Base-by-base conservation (phyloP, 2,888 invertebrate species). In the Dasysyrphus albostriatus region DNA sequence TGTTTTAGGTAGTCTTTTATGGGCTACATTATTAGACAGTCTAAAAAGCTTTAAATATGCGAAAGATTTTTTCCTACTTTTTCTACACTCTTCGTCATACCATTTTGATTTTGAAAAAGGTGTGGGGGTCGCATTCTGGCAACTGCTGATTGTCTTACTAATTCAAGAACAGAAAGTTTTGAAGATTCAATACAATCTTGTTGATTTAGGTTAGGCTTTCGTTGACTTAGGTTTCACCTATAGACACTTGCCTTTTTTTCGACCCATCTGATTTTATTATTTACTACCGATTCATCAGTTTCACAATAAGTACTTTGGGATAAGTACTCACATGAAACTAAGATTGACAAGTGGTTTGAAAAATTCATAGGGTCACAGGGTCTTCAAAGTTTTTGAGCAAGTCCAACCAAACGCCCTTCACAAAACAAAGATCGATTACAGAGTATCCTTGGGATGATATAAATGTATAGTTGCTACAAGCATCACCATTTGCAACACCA, bases 31-130 rank as follows among this genome's bases (percentile, higher is more conserved):
- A 8, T 24, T 29, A 12, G 54, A 72, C 47, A 59, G 6, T 49
- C 49, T 51, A 37, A 59, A 59, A 8, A 16, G 14, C 16, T 73
- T 70, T 37, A 44, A 16, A 5, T 34, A 47, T 14, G 16, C 29
- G 12, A 73, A 73, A 19, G 47, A 47, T 34, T 73, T 73, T 59
- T 47, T 24, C 49, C 37, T 32, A 65, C 44, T 14, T 44, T 37
- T n/a, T 37, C 19, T 34, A 58, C 56, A 56, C 8, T 70, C 70
- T 34, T 56, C 24, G 37, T 70, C 24, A 42, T 24, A 73, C 73
- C 59, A 61, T 32, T 39, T 39, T 3, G 39, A 39, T 59, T 72
- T 72, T 59, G 72, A n/a, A 14, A 14, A n/a, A 4, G 6, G 10
- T 51, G 51, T 19, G 0, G 10, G 8, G 19, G 8, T 12, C 51